Evolutionary conservation across 2,888 invertebrate genomes (phyloP), one percentile per base, ranked within the genome.

Genomic region (Amiota minor): DNA sequence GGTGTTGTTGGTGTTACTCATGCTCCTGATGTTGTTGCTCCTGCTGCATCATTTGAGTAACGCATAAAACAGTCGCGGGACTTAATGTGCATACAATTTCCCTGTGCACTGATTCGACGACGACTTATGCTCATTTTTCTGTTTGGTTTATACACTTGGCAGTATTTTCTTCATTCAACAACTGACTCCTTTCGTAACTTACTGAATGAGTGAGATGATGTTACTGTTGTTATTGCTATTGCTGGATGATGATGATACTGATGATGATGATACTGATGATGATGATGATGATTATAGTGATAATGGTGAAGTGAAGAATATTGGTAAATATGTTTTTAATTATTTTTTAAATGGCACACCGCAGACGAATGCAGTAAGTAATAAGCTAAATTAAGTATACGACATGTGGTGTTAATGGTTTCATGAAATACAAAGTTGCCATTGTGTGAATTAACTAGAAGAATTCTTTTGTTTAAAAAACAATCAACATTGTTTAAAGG

Each of bases 21-120:
- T 3, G n/a, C n/a, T n/a, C n/a, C n/a, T n/a, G n/a, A n/a, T n/a
- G n/a, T n/a, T n/a, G n/a, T 6, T 18, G 56, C 56, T 56, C 8
- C 56, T 56, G n/a, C 12, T 45, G n/a, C 62, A 62, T n/a, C 67
- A n/a, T 53, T 53, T 68, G 67, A 68, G 67, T 53, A 50, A 68
- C 67, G 11, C 35, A 6, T 35, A 35, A 6, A 35, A 18, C 53
- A 50, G 67, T 23, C 53, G 67, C n/a, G 67, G 67, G 67, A 53
- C 23, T 53, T 68, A 68, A 68, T 68, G 67, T 53, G 46, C 46
- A 68, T 23, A 68, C 49, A 50, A 68, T 68, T 65, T 68, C 16
- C 46, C 12, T 18, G 23, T 68, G 67, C 67, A 68, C 67, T 68
- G 67, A 68, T 68, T 68, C 35, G 50, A 68, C 67, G 49, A 10